A percentile compares a stretch with the other conserved stretches of the same genome.
These are phyloP conservation scores for Chelonus formosanus DNA, from an alignment of 2,888 invertebrate genomes.

Conservation along the genomic window DNA sequence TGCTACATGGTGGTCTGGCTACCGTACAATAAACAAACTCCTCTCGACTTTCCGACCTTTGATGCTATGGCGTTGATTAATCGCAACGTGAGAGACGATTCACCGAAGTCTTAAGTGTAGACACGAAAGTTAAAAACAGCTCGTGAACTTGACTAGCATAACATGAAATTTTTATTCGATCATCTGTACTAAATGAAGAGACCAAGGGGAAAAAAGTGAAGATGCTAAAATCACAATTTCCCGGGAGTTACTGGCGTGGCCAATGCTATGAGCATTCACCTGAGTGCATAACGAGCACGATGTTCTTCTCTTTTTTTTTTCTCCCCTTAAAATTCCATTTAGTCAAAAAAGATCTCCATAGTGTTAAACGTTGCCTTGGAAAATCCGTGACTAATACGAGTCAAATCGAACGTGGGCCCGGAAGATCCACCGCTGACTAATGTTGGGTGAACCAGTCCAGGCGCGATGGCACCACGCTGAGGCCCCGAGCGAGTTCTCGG, in stretches of 20 bases:
- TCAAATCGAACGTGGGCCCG: constrained; percentile 30
- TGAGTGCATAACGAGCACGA: neutral
- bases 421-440: constrained; percentile 41
- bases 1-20: constrained; percentile 39
- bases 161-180: neutral
- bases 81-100: constrained; percentile 54
- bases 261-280: neutral
- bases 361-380: constrained; percentile 23
- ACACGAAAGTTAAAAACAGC: constrained; percentile 14
- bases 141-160: constrained; percentile 14
- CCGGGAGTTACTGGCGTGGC: neutral
- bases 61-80: constrained; percentile 62
- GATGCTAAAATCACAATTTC: constrained; percentile 4
- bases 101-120: constrained; percentile 41
- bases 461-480: constrained; percentile 36
- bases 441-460: constrained; percentile 37
- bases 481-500: constrained; percentile 3
- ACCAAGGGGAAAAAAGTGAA: constrained; percentile 2
- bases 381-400: constrained; percentile 43
- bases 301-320: neutral
- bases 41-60: constrained; percentile 54
- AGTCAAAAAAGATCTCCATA: neutral
- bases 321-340: neutral
- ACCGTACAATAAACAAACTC: constrained; percentile 58
- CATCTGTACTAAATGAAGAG: neutral